Percentiles rank a stretch among this genome's conserved stretches.
Evolutionary conservation across 1,140 invertebrate species (phyloP).

Genomic region (Scaptomyza graminum): DNA sequence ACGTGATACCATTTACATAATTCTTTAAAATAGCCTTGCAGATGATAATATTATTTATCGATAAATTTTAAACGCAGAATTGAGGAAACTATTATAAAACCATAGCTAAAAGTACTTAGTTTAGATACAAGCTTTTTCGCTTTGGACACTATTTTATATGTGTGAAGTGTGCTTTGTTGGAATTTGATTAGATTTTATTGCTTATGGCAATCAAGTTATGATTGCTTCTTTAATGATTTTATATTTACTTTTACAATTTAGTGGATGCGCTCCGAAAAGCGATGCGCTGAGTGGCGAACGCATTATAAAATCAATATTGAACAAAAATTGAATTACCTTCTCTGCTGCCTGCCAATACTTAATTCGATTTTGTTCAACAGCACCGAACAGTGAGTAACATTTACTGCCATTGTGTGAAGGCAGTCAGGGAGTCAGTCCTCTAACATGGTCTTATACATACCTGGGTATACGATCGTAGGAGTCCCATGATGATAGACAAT

Average conservation of each 20-base stretch:
- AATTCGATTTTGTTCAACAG: conserved; percentile 33
- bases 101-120: neutral
- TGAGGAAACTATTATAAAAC: no score
- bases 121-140: neutral
- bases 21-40: no score
- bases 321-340: conserved; percentile 47
- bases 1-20: no score
- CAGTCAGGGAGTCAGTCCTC: neutral
- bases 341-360: conserved; percentile 46
- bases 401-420: neutral
- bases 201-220: conserved; percentile 64
- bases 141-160: neutral
- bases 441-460: conserved; percentile 84
- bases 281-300: conserved; percentile 17
- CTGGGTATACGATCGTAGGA: conserved; percentile 94
- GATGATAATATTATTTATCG: no score
- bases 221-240: conserved; percentile 64
- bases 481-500: conserved; percentile 94
- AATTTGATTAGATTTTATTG: conserved; percentile 67
- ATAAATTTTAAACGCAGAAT: no score
- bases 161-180: conserved; percentile 63
- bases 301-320: conserved; percentile 58
- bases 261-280: conserved; percentile 30
- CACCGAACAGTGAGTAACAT: neutral
- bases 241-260: conserved; percentile 43